phyloP scores from a whole-genome alignment of 2,113 vertebrate species.

The Halcyon senegalensis region DNA sequence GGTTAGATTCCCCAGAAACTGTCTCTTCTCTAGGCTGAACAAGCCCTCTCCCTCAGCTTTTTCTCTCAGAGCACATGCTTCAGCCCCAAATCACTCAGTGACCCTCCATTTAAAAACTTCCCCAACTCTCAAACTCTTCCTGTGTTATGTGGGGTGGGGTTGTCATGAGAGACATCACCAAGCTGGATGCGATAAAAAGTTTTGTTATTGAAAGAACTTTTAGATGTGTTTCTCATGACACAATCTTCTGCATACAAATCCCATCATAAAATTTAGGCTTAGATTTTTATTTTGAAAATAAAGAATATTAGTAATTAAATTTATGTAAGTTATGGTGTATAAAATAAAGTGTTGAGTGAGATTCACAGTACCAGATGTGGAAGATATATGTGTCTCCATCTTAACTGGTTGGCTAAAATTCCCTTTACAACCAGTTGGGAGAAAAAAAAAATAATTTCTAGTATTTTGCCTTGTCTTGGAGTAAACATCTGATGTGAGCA shows the following conservation, averaged over 20 bases:
- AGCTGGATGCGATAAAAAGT: not conserved
- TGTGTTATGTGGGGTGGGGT: no score
- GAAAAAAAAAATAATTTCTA: not conserved
- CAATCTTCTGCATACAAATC: not conserved
- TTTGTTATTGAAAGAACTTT: not conserved
- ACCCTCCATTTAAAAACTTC: not conserved
- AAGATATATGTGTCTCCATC: not conserved
- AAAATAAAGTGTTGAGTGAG: not conserved
- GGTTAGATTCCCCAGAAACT: not conserved
- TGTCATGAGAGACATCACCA: rapidly evolving
- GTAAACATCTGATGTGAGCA: not conserved
- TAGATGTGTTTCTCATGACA: not conserved
- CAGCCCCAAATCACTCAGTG: not conserved
- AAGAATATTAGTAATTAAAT: not conserved
- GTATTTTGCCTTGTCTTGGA: not conserved
- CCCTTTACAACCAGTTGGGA: not conserved
- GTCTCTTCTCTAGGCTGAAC: not conserved
- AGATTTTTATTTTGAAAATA: not conserved
- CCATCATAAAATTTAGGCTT: not conserved
- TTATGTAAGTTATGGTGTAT: not conserved
- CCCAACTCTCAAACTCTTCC: not conserved
- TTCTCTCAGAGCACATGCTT: not conserved
- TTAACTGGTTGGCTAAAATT: not conserved
- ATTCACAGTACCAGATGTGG: not conserved
- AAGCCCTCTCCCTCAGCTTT: not conserved